These are phyloP conservation scores for Scolopax rusticola DNA, from an alignment of 2,797 vertebrate genomes.

Conservation along the genomic window DNA sequence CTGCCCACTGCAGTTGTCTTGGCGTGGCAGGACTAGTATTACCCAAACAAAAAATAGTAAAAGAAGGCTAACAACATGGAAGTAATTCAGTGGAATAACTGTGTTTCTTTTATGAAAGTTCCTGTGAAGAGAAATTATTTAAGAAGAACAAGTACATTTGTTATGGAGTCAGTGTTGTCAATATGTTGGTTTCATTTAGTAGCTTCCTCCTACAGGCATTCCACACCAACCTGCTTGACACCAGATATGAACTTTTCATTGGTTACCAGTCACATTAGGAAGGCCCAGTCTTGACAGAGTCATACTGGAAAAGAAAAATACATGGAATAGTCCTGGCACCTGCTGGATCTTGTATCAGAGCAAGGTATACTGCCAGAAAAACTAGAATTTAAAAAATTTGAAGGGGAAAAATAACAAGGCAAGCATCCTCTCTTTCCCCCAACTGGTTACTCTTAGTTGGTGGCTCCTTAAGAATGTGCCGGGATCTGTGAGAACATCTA, in stretches of 20 bases:
- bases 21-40: neutral
- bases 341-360: neutral
- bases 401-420: neutral
- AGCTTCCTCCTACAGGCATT: neutral
- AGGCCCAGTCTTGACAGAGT: neutral
- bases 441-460: neutral
- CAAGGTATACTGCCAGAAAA: neutral
- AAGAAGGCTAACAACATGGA: neutral
- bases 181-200: neutral
- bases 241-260: neutral
- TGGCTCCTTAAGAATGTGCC: neutral
- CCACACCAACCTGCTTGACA: neutral
- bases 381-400: neutral
- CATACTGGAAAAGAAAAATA: neutral
- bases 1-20: neutral
- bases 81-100: neutral
- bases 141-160: neutral
- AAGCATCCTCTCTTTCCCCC: neutral
- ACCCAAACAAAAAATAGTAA: neutral
- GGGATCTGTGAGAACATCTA: neutral
- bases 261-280: neutral
- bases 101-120: neutral
- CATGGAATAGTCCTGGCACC: neutral
- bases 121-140: neutral
- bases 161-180: neutral